phyloP scores from a whole-genome alignment of 2,797 vertebrate genomes.

The Diplodus puntazzo region DNA sequence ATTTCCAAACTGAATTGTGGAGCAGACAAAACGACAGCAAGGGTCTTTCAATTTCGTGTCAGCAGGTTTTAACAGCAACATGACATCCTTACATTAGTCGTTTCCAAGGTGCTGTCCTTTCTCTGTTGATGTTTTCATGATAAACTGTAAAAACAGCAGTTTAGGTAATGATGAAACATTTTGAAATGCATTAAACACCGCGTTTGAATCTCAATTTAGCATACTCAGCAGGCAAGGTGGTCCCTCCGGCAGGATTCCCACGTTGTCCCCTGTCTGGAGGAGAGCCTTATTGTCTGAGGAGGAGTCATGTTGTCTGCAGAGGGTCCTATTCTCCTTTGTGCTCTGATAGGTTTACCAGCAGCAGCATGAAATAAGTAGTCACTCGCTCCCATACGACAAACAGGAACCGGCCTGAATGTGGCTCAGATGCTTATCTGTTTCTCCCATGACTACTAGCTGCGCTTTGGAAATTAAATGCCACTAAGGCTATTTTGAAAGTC shows the following conservation, averaged over 20 bases:
- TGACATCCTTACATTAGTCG: slow-evolving; percentile 8
- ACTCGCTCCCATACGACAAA: slow-evolving; percentile 71
- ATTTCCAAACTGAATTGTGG: slow-evolving; percentile 71
- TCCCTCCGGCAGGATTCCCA: slow-evolving; percentile 34
- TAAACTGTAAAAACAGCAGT: neutral
- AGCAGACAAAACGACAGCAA: slow-evolving; percentile 50
- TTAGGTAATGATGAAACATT: neutral
- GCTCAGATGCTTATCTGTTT: slow-evolving; percentile 72
- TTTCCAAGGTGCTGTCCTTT: neutral
- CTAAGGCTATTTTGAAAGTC: slow-evolving; percentile 35
- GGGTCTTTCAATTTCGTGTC: slow-evolving; percentile 29
- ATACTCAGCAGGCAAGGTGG: slow-evolving; percentile 39
- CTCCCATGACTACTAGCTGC: slow-evolving; percentile 52
- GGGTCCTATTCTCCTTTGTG: slow-evolving; percentile 67
- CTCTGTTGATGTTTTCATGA: neutral
- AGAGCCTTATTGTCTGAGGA: slow-evolving; percentile 71
- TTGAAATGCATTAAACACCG: neutral
- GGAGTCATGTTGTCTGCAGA: slow-evolving; percentile 75
- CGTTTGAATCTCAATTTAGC: slow-evolving; percentile 11
- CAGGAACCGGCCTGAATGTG: slow-evolving; percentile 78
- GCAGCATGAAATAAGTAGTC: slow-evolving; percentile 55
- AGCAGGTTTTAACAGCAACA: slow-evolving; percentile 14
- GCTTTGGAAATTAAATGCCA: slow-evolving; percentile 47
- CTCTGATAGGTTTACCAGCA: slow-evolving; percentile 81
- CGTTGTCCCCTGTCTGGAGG: slow-evolving; percentile 44